Evolutionary conservation across 1,140 invertebrate species (phyloP), one percentile per base, ranked within the genome.

Genomic region (Episyrphus balteatus): DNA sequence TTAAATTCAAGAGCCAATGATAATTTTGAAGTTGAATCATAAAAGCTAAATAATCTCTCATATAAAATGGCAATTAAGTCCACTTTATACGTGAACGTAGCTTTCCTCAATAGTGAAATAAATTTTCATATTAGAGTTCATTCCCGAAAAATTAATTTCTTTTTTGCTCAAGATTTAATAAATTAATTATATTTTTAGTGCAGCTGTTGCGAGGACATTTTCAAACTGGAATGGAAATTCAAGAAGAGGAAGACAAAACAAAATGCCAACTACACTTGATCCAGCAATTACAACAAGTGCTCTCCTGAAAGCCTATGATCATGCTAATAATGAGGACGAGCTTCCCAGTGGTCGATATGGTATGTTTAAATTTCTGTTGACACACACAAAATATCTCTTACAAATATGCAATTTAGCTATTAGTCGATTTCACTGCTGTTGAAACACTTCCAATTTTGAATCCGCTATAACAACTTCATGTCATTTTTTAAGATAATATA

Each of bases 281-380:
- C 84, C 84, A 30, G 72, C 77, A 52, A 59, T 83, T 48, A 87
- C 83, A 58, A 76, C 80, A 53, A 75, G 79, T 56, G 79, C 82
- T 14, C 66, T 88, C 10, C 59, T 88, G 32, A 75, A 77, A 50
- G 76, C 78, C 6, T 80, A 82, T 60, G 71, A 74, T 53, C 69
- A 71, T 15, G 78, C 75, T 42, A 73, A 71, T 55, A 51, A 72
- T 52, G 61, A 68, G 47, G 50, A 54, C 31, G 55, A 55, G 52
- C 58, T 63, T 52, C 59, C 54, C 54, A 66, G 51, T 52, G 55
- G 51, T 57, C 60, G 63, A 55, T 63, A 56, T 57, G 63, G 63
- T 66, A 62, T 62, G 62, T 62, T 53, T 26, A 26, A 26, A 26
- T 26, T n/a, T n/a, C n/a, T n/a, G n/a, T n/a, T n/a, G n/a, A n/a